phyloP scores from a whole-genome alignment of 1,140 invertebrate species.

The Drosophila burlai region DNA sequence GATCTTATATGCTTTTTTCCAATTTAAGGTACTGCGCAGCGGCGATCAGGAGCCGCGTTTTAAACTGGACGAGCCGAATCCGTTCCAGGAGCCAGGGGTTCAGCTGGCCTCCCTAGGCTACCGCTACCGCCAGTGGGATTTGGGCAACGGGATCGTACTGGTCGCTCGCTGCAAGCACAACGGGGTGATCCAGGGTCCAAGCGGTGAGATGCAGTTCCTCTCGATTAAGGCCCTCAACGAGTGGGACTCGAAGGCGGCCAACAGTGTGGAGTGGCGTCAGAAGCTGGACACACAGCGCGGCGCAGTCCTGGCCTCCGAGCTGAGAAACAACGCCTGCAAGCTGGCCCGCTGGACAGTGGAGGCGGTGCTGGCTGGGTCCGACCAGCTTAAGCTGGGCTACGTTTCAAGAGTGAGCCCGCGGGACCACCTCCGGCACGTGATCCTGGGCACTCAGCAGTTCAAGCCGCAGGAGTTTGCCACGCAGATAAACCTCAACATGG shows the following conservation, averaged over 20 bases:
- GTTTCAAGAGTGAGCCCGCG: conserved; percentile 96
- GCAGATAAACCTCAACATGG: conserved; percentile 99
- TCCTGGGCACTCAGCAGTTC: conserved; percentile 99
- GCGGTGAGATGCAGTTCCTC: conserved; percentile 96
- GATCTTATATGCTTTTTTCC: no score
- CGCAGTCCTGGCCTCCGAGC: conserved; percentile 98
- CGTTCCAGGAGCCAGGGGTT: conserved; percentile 95
- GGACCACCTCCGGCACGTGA: conserved; percentile 98
- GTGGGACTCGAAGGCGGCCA: conserved; percentile 98
- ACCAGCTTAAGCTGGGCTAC: conserved; percentile 99
- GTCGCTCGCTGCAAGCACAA: conserved; percentile 98
- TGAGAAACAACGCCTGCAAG: conserved; percentile 99
- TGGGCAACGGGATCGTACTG: conserved; percentile 95
- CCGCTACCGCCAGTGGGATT: conserved; percentile 98
- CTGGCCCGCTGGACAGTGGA: conserved; percentile 99
- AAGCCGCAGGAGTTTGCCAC: conserved; percentile 99
- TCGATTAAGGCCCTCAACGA: conserved; percentile 99
- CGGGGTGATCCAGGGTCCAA: conserved; percentile 95
- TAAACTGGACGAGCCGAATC: conserved; percentile 96
- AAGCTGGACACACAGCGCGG: conserved; percentile 98
- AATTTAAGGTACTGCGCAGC: conserved; percentile 86
- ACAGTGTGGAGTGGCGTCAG: conserved; percentile 99
- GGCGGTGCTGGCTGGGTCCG: conserved; percentile 97
- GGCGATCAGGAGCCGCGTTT: conserved; percentile 91
- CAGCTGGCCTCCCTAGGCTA: conserved; percentile 98